These are phyloP conservation scores for Neoascia interrupta DNA, from an alignment of 2,888 invertebrate genomes.

Conservation along the genomic window DNA sequence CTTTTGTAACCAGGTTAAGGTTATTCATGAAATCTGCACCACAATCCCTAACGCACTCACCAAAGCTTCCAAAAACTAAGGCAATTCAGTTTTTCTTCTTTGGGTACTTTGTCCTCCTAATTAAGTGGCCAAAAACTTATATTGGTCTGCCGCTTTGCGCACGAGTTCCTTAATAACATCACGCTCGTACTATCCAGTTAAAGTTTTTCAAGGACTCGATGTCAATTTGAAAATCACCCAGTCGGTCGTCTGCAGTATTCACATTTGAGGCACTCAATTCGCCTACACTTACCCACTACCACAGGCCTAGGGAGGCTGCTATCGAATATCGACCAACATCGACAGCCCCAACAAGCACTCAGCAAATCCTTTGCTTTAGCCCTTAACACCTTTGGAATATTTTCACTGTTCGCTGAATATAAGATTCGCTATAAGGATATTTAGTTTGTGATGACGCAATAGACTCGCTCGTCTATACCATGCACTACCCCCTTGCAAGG, in stretches of 20 bases:
- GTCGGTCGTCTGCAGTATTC: slow-evolving; percentile 17
- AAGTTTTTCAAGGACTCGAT: slow-evolving; percentile 51
- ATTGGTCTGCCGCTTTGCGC: slow-evolving; percentile 36
- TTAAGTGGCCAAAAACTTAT: slow-evolving; percentile 52
- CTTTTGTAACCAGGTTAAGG: too few species aligned
- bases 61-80: not conserved
- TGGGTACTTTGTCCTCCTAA: slow-evolving; percentile 42
- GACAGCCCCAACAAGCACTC: not conserved
- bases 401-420: slow-evolving; percentile 3
- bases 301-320: not conserved
- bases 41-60: slow-evolving; percentile 5
- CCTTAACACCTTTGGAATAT: slow-evolving; percentile 19
- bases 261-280: slow-evolving; percentile 25
- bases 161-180: not conserved
- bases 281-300: not conserved
- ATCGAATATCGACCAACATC: not conserved
- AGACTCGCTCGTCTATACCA: too few species aligned
- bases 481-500: not conserved
- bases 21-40: slow-evolving; percentile 4
- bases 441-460: not conserved
- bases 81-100: slow-evolving; percentile 4
- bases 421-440: slow-evolving; percentile 5
- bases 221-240: slow-evolving; percentile 50
- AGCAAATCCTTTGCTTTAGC: slow-evolving; percentile 2
- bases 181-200: slow-evolving; percentile 6